Conservation (phyloP, 2,797 vertebrate genomes). For the Australoheros facetus region DNA sequence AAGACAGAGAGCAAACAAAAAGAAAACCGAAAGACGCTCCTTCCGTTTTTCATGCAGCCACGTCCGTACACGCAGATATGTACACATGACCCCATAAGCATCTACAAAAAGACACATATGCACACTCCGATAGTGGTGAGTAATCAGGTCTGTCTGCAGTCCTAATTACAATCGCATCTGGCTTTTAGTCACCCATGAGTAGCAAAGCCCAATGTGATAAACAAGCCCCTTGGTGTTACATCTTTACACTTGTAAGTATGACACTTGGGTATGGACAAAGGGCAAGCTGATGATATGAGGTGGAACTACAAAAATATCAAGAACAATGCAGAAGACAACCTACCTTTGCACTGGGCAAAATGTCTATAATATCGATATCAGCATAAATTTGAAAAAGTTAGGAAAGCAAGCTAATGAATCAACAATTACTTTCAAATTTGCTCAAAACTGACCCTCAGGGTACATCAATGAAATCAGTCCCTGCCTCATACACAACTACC, state of each 20-base stretch:
- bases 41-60: background rate
- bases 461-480: background rate
- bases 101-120: background rate
- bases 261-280: constrained; percentile 16
- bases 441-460: background rate
- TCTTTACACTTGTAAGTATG: constrained; percentile 35
- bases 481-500: background rate
- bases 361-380: background rate
- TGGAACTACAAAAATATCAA: background rate
- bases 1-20: constrained; percentile 29
- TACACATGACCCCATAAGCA: background rate
- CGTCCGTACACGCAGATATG: constrained; percentile 6
- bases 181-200: constrained; percentile 66
- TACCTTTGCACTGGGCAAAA: background rate
- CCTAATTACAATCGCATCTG: constrained; percentile 61
- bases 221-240: constrained; percentile 50
- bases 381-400: constrained; percentile 6
- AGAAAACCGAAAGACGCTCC: constrained; percentile 12
- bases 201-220: constrained; percentile 57
- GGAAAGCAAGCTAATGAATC: background rate
- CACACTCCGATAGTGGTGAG: constrained; percentile 40
- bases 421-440: constrained; percentile 6
- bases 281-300: background rate
- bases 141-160: constrained; percentile 60
- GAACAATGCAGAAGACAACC: background rate